Evolutionary conservation across 2,888 invertebrate genomes (phyloP), one percentile per base, ranked within the genome.

Genomic region (Erannis defoliaria): DNA sequence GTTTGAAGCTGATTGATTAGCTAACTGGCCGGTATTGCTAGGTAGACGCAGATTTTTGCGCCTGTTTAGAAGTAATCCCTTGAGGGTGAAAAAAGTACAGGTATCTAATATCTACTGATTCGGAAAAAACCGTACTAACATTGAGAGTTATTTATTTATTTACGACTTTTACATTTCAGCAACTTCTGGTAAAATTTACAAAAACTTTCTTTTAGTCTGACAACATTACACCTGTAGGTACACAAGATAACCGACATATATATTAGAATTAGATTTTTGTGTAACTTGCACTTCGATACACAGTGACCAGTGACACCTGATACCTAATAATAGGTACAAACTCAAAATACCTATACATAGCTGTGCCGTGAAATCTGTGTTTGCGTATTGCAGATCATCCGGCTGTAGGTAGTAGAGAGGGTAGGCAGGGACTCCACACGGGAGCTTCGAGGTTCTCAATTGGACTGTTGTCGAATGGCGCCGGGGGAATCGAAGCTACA

Each of bases 1-100:
- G 77, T 80, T 67, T 65, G 38, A 46, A 51, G 59, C 72, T 76
- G 78, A 80, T 81, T 78, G 76, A 76, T 70, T 69, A 62, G 55
- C 57, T 59, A 38, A 46, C 29, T 43, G 31, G n/a, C 45, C 16
- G 33, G 35, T 38, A 55, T 31, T 43, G 53, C 58, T 35, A 57
- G 42, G 9, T 29, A n/a, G 14, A 45, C 40, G 46, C 31, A 8
- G 46, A 46, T 19, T 26, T 14, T 45, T 26, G 1, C 1, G 10
- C 43, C 9, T 9, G 42, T 5, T 2, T 18, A 6, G 18, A 38
- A 14, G 9, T 8, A 38, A 18, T 38, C 1, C 10, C 0, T 9
- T 18, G 1, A 38, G 5, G n/a, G 2, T 37, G 9, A 18, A 1
- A 18, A 8, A 18, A 9, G 12, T 9, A 18, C 6, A n/a, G 0